Conservation (phyloP, 2,888 invertebrate species). For the Acleris cristana region DNA sequence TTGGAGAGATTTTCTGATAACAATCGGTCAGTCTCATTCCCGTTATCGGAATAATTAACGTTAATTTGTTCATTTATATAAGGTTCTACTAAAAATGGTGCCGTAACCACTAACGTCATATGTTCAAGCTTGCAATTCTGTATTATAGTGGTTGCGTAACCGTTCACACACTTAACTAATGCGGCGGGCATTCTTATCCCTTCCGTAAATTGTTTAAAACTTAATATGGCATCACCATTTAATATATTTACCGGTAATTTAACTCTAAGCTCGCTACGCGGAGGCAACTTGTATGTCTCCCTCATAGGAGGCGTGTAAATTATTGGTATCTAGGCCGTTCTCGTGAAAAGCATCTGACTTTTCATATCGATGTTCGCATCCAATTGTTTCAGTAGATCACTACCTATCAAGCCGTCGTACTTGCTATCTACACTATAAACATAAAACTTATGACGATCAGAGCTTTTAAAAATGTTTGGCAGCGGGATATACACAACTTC, state of each 20-base stretch:
- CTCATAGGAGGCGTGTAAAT: conserved; percentile 29
- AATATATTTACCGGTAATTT: conserved; percentile 32
- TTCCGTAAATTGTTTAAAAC: conserved; percentile 33
- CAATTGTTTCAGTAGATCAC: conserved; percentile 39
- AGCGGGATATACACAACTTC: conserved; percentile 38
- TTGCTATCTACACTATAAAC: conserved; percentile 35
- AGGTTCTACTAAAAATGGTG: conserved; percentile 24
- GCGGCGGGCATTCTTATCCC: conserved; percentile 35
- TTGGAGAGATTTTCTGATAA: conserved; percentile 11
- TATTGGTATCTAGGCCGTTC: conserved; percentile 32
- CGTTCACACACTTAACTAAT: conserved; percentile 21
- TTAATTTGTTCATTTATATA: neutral
- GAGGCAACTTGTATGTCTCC: conserved; percentile 3
- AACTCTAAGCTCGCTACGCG: conserved; percentile 31
- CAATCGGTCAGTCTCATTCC: neutral
- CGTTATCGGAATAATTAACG: neutral
- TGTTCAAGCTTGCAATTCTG: conserved; percentile 30
- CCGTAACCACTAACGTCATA: conserved; percentile 24
- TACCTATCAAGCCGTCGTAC: conserved; percentile 40
- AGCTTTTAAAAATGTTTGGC: conserved; percentile 36
- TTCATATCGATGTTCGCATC: conserved; percentile 38
- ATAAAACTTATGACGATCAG: conserved; percentile 11
- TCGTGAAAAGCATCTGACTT: conserved; percentile 28
- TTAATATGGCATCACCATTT: conserved; percentile 32
- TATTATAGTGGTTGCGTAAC: conserved; percentile 38